These are phyloP conservation scores for Stenodera caucasica DNA, from an alignment of 2,888 invertebrate species.

Conservation along the genomic window DNA sequence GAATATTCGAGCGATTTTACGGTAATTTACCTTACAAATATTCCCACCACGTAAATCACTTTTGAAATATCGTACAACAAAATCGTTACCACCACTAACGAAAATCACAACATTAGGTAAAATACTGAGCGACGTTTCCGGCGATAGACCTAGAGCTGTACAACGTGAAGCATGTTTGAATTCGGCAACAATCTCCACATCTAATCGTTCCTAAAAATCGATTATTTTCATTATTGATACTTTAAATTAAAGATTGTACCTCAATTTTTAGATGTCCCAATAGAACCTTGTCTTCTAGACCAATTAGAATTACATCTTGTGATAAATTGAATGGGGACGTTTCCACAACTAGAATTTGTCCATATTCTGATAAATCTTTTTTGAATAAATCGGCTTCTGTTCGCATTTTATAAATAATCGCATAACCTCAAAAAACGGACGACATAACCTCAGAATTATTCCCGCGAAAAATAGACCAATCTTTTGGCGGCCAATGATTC, in stretches of 20 bases:
- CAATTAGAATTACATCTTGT: conserved; percentile 64
- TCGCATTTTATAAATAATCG: not conserved
- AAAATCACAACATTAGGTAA: conserved; percentile 63
- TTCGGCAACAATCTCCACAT: conserved; percentile 60
- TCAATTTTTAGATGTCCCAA: conserved; percentile 62
- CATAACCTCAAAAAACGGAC: not conserved
- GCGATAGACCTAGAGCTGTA: conserved; percentile 63
- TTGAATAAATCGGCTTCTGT: conserved; percentile 42
- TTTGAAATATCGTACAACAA: conserved; percentile 60
- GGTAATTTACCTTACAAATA: conserved; percentile 54
- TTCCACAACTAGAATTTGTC: conserved; percentile 61
- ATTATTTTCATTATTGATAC: conserved; percentile 11
- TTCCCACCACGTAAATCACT: conserved; percentile 60
- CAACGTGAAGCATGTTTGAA: conserved; percentile 61
- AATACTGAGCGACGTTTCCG: conserved; percentile 63
- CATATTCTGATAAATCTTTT: conserved; percentile 56
- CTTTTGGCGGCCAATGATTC: no score
- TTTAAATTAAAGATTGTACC: conserved; percentile 50
- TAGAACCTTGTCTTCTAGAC: conserved; percentile 61
- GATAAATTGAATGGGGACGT: conserved; percentile 69
- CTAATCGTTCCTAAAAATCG: conserved; percentile 56
- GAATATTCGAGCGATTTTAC: no score
- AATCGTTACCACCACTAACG: conserved; percentile 61
- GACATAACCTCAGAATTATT: conserved; percentile 16
- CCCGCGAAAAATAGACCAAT: no score